Base-by-base conservation (phyloP, 2,797 vertebrate genomes). In the Toxotes lorentzi region DNA sequence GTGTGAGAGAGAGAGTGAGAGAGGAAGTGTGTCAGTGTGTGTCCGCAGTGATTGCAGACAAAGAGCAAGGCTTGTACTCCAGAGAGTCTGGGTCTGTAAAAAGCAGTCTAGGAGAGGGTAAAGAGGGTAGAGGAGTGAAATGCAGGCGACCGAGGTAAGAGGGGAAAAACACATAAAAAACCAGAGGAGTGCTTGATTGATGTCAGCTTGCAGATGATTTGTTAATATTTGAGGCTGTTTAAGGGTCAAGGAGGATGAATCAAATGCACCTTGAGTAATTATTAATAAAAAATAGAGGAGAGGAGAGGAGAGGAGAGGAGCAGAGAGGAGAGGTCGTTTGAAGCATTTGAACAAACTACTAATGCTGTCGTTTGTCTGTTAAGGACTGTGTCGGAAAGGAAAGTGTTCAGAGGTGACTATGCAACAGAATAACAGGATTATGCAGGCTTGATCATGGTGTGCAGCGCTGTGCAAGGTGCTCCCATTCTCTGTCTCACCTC, bases 361-460 rank as follows among this genome's bases (percentile, higher is more conserved):
- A 61, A 53, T 64, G 58, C 35, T 60, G 51, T 41, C 6, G 7
- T 45, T 73, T 53, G 68, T 65, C 53, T 56, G 68, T 59, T 58
- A 10, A 58, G 53, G 48, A 79, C 58, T 27, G 64, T 64, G 59
- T 74, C 7, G 23, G 38, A 54, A 35, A 73, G 65, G 41, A 54
- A 68, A 78, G 47, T 62, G 56, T 73, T 83, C 57, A 71, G 77
- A 83, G 79, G 87, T 76, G 76, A 89, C 83, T 81, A 67, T 81
- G 79, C 76, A 50, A 82, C 82, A 76, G 84, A 84, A 70, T 89
- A 89, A 91, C 79, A 66, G 83, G 90, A 93, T 93, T 93, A 91
- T 73, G 11, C 62, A 53, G 78, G 70, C 70, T 68, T 70, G 82
- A 84, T 86, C 24, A 56, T 12, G 64, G 83, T 10, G 67, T 79